phyloP scores from a whole-genome alignment of 2,797 vertebrate genomes.

The Otus scops region DNA sequence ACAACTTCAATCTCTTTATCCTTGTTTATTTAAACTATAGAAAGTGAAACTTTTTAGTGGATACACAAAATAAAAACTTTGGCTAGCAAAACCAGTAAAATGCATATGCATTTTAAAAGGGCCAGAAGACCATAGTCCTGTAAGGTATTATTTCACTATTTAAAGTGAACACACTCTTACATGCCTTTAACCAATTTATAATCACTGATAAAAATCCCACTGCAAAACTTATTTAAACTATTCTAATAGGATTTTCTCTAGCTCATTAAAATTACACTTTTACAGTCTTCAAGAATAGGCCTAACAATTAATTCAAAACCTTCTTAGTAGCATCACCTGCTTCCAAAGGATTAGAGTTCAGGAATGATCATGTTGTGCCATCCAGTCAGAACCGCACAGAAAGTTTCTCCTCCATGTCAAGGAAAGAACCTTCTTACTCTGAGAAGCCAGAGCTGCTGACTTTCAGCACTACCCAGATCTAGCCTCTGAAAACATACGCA shows the following conservation, averaged over 20 bases:
- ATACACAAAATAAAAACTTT: not conserved
- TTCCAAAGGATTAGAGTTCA: constrained; percentile 5
- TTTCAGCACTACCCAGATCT: not conserved
- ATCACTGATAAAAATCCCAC: not conserved
- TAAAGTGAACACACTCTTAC: not conserved
- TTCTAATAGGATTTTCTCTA: constrained; percentile 55
- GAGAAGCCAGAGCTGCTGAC: not conserved
- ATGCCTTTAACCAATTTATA: not conserved
- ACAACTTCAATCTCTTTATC: not conserved
- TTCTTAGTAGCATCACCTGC: constrained; percentile 21
- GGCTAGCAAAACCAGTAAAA: not conserved
- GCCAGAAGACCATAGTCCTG: not conserved
- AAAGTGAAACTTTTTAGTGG: not conserved
- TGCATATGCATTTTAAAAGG: not conserved
- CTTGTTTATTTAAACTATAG: not conserved
- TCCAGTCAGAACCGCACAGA: not conserved
- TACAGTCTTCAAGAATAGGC: constrained; percentile 10
- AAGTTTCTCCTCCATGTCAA: not conserved
- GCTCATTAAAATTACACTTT: constrained; percentile 54
- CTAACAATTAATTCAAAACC: constrained; percentile 46
- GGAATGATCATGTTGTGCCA: rapidly evolving
- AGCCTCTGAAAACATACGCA: not conserved
- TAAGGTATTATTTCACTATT: not conserved
- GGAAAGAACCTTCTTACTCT: not conserved
- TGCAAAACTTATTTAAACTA: constrained; percentile 29